These are phyloP conservation scores for Sepioteuthis lessoniana DNA, from an alignment of 2,888 invertebrate genomes.

Conservation along the genomic window DNA sequence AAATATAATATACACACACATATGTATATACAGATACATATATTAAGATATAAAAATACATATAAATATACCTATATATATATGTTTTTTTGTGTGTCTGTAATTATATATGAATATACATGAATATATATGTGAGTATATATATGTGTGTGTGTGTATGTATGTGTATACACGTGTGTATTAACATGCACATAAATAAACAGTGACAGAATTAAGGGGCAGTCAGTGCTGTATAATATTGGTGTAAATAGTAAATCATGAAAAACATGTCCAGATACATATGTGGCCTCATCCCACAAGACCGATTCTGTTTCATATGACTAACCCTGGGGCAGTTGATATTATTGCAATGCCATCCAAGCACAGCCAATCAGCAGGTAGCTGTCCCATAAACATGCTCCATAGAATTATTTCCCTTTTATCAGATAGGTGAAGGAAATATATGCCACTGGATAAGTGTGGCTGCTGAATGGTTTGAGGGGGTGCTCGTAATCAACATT, in stretches of 20 bases:
- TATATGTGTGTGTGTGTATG: not conserved
- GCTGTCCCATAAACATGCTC: not conserved
- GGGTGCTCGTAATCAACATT: not conserved
- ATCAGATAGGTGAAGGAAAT: not conserved
- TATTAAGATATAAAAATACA: too few relatives aligned
- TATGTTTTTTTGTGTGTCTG: too few relatives aligned
- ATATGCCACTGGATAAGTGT: not conserved
- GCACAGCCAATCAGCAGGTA: constrained; percentile 14
- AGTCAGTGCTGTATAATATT: not conserved
- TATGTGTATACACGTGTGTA: not conserved
- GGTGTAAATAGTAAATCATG: not conserved
- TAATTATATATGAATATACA: too few relatives aligned
- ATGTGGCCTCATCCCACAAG: not conserved
- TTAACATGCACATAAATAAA: too few relatives aligned
- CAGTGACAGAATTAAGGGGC: not conserved
- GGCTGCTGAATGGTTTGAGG: not conserved
- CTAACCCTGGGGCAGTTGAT: not conserved
- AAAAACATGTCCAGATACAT: not conserved
- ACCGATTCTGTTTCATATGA: not conserved
- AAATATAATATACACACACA: too few relatives aligned
- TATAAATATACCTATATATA: too few relatives aligned
- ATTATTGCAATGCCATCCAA: not conserved
- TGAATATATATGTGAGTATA: not conserved
- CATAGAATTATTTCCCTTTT: not conserved
- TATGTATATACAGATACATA: too few relatives aligned